Evolutionary conservation across 2,113 vertebrate species (phyloP), one percentile per base, ranked within the genome.

Genomic region (Ovibos moschatus): DNA sequence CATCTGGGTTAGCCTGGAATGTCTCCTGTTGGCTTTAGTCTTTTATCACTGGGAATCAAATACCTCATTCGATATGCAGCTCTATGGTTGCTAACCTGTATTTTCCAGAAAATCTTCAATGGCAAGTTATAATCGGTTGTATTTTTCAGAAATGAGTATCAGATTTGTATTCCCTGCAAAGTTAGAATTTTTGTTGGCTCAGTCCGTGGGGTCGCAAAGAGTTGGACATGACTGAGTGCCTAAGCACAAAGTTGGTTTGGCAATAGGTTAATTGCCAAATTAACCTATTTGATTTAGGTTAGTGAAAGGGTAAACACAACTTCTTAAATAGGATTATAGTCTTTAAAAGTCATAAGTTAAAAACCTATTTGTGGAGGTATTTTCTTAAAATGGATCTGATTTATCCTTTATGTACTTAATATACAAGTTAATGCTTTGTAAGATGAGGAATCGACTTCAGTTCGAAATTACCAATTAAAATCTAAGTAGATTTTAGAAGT

Each of bases 41-140:
- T 91, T 95, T 64, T 40, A n/a, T 81, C 53, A 74, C 50, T 88
- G 19, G n/a, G 45, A 84, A 79, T 81, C 27, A 90, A 6, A 58
- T 84, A 30, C 55, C 33, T 94, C 67, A 79, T 92, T 96, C 67
- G 58, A 50, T 67, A 36, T 28, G 58, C 23, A 93, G 7, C 47
- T 78, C 45, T 87, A 90, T 53, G 82, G 67, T 94, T 92, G 14
- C 15, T 76, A 76, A 89, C 30, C 21, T 3, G 3, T 90, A 82
- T 96, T 95, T 95, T 78, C 57, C 93, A 90, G 74, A 94, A 83
- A 92, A 81, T 90, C 82, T 45, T 84, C 90, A 62, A 74, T 90
- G 50, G 74, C 33, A 79, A 94, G 62, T 95, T 89, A 47, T 82
- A 96, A 64, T 82, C 47, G n/a, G 19, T 64, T 88, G 0, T 67